Conservation (phyloP, 2,888 invertebrate genomes). For the Yponomeuta sedellus region DNA sequence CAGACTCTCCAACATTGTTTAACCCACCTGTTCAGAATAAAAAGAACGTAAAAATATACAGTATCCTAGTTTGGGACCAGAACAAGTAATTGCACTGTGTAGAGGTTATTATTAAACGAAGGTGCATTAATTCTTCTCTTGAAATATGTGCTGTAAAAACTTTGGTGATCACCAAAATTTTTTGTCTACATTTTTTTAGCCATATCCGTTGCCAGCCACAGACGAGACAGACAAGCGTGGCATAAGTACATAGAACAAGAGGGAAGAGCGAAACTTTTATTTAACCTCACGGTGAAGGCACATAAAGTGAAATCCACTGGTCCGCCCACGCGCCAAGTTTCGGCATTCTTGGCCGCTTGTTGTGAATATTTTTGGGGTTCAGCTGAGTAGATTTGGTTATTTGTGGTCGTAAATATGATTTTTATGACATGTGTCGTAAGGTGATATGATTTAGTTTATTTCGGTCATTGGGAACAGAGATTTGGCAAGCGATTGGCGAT, state of each 20-base stretch:
- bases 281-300: not conserved
- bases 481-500: not conserved
- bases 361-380: constrained; percentile 1
- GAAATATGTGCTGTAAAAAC: too few relatives aligned
- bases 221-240: not conserved
- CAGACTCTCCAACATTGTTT: too few relatives aligned
- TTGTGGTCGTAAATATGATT: not conserved
- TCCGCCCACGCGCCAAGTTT: constrained; percentile 11
- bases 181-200: not conserved
- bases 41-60: too few relatives aligned
- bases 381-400: not conserved
- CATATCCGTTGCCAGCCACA: not conserved
- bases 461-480: not conserved
- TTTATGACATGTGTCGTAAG: not conserved
- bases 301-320: constrained; percentile 10
- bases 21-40: too few relatives aligned
- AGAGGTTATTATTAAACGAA: too few relatives aligned
- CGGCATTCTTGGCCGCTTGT: not conserved
- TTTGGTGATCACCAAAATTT: not conserved
- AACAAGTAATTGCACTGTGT: too few relatives aligned
- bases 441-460: not conserved
- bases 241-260: constrained; percentile 2
- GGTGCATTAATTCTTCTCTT: too few relatives aligned
- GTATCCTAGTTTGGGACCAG: too few relatives aligned
- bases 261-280: not conserved